These are phyloP conservation scores for Motacilla alba DNA, from an alignment of 2,113 vertebrate species.

Conservation along the genomic window DNA sequence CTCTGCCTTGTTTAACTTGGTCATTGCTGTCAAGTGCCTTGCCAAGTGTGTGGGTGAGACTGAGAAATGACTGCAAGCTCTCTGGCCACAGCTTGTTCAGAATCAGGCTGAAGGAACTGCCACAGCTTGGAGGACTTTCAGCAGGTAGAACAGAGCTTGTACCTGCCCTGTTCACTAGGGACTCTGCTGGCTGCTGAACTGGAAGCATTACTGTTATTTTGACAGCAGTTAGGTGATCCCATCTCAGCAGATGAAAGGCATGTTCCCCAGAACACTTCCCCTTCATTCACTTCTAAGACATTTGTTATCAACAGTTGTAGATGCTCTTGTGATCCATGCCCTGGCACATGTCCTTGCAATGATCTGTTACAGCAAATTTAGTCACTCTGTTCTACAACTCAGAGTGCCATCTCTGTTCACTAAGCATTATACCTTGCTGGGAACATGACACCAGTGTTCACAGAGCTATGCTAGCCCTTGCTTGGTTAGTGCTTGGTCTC, in stretches of 20 bases:
- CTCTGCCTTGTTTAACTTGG: neutral
- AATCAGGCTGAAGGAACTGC: neutral
- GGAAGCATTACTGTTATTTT: neutral
- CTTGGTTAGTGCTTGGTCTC: neutral
- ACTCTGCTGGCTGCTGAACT: neutral
- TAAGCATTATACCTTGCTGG: neutral
- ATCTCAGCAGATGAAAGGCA: neutral
- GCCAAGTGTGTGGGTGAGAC: neutral
- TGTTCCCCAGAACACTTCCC: neutral
- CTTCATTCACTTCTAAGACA: neutral
- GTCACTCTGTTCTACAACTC: neutral
- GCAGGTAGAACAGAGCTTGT: neutral
- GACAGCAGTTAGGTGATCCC: neutral
- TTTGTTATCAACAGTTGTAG: neutral
- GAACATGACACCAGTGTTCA: neutral
- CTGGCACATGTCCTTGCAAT: neutral
- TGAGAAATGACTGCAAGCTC: neutral
- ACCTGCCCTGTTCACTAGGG: rapidly evolving
- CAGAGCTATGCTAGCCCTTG: neutral
- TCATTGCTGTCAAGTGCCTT: neutral
- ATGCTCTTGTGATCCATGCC: neutral
- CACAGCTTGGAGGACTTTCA: neutral
- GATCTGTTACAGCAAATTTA: neutral
- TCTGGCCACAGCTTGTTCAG: neutral
- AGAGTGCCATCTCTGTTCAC: neutral